Conservation (phyloP, 2,797 vertebrate genomes). For the Scomberomorus guttatus region DNA sequence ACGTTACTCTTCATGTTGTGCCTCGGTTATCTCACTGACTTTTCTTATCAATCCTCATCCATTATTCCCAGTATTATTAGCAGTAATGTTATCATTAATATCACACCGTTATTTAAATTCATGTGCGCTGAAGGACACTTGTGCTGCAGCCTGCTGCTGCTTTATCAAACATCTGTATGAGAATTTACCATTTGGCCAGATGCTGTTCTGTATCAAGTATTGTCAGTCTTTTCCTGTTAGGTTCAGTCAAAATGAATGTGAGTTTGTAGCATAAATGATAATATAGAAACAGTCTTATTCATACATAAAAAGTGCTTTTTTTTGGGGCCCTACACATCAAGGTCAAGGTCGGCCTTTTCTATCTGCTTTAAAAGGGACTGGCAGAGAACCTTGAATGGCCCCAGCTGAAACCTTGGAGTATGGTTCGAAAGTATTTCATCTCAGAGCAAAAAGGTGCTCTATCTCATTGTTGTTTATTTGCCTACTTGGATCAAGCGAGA, state of each 20-base stretch:
- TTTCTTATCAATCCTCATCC: neutral
- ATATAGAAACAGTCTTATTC: neutral
- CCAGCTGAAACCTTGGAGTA: constrained; percentile 14
- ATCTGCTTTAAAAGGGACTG: constrained; percentile 18
- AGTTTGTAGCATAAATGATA: neutral
- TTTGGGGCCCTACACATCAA: no score
- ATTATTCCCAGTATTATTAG: neutral
- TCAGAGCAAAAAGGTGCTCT: constrained; percentile 13
- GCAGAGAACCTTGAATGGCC: constrained; percentile 32
- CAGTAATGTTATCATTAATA: neutral
- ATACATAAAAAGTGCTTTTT: neutral
- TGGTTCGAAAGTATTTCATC: constrained; percentile 24
- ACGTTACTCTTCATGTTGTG: neutral
- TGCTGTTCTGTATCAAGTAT: neutral
- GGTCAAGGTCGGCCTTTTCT: constrained; percentile 9
- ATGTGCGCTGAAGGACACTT: neutral
- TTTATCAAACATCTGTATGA: neutral
- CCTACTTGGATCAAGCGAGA: constrained; percentile 48
- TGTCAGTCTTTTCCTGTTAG: neutral
- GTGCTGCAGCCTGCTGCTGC: constrained; percentile 3
- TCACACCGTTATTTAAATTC: neutral
- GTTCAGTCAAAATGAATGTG: neutral
- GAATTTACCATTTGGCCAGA: neutral
- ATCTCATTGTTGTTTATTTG: constrained; percentile 25
- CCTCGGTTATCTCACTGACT: neutral